Evolutionary conservation across 1,140 invertebrate genomes (phyloP), one percentile per base, ranked within the genome.

Genomic region (Caenorhabditis inopinata): DNA sequence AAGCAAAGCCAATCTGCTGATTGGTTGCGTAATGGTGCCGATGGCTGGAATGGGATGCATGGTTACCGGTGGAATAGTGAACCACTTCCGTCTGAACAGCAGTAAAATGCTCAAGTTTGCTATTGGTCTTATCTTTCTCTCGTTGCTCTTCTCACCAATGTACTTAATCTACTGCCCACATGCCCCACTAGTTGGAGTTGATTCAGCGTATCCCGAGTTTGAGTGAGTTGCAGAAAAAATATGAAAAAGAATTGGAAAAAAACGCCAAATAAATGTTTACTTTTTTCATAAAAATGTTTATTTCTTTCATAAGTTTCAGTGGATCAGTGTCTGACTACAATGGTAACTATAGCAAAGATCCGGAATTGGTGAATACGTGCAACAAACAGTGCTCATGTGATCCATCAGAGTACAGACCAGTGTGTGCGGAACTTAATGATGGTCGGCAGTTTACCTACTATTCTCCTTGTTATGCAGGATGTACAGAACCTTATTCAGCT

Each of bases 81-180:
- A 88, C 18, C 81, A 85, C 9, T 88, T 88, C 81, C 83, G 87
- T 0, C 35, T 88, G 29, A 86, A 80, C 45, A 89, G 85, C 76
- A 85, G 84, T 9, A 84, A 85, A 14, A 88, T 85, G 16, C 53
- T 88, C 23, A 85, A 88, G 35, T 87, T 88, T 35, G 87, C 86
- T 51, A 84, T 88, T 46, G 83, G 75, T 14, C 74, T 88, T n/a
- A 78, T 88, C 1, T 62, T 88, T 2, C 80, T 82, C n/a, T 86
- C 87, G 6, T 78, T 88, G 5, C 73, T 85, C 7, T 80, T 88
- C 9, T 85, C 86, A 11, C 87, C 87, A 5, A 88, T 88, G 87
- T 88, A 88, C 48, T 82, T 87, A 38, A 88, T 88, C 49, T 88
- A 88, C 79, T 88, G 87, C 42, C 87, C 88, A 58, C 87, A 88